A percentile compares a stretch with the other conserved stretches of the same genome.
These are phyloP conservation scores for Sorex araneus DNA, from an alignment of 2,113 vertebrate genomes.

Conservation along the genomic window DNA sequence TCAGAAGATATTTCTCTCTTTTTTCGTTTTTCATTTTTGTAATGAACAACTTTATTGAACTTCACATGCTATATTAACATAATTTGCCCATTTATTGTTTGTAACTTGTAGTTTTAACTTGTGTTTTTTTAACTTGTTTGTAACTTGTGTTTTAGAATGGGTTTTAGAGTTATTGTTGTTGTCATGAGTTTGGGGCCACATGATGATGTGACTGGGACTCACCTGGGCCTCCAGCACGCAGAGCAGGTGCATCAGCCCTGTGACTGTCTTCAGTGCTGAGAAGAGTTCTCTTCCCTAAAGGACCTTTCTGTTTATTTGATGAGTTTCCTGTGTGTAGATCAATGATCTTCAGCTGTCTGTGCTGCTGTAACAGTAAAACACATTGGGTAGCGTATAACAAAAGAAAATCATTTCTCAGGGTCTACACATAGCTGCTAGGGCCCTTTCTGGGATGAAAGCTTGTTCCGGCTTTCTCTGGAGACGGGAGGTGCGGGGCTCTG, in stretches of 20 bases:
- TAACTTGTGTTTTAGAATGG: not conserved
- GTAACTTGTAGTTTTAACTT: not conserved
- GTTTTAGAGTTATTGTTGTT: too few species aligned
- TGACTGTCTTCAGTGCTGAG: not conserved
- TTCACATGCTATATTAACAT: not conserved
- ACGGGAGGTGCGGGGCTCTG: not conserved
- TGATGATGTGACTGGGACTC: too few species aligned
- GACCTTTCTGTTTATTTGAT: not conserved
- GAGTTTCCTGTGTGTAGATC: not conserved
- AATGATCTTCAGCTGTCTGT: not conserved
- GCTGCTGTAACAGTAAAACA: not conserved
- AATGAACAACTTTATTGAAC: not conserved
- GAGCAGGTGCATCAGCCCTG: too few species aligned
- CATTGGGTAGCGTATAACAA: not conserved
- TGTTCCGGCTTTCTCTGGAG: not conserved
- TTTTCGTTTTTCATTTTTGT: not conserved
- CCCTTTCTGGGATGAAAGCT: not conserved
- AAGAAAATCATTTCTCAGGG: not conserved
- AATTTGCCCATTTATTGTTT: constrained; percentile 2
- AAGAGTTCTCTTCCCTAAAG: not conserved
- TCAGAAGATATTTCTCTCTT: not conserved
- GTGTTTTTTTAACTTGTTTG: too few species aligned
- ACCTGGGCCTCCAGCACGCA: too few species aligned
- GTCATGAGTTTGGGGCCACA: too few species aligned
- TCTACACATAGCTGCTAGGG: not conserved